phyloP scores from a whole-genome alignment of 1,140 invertebrate genomes.

The Colletes gigas region DNA sequence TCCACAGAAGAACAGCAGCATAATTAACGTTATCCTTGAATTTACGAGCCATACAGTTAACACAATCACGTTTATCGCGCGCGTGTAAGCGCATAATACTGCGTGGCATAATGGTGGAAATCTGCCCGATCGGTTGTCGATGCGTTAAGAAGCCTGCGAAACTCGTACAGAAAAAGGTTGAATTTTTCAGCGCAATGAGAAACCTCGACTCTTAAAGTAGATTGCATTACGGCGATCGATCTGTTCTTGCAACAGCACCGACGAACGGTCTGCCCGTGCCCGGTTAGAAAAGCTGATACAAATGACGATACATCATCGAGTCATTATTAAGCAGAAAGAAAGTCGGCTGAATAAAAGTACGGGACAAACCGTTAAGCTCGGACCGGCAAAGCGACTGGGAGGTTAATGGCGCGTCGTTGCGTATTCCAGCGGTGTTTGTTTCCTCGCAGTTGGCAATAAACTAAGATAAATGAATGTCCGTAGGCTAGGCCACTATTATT shows the following conservation, averaged over 20 bases:
- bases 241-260: neutral
- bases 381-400: slow-evolving; percentile 66
- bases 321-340: slow-evolving; percentile 51
- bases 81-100: too few species aligned
- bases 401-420: slow-evolving; percentile 77
- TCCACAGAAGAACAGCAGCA: too few species aligned
- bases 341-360: slow-evolving; percentile 47
- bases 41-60: too few species aligned
- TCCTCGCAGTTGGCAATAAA: slow-evolving; percentile 76
- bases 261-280: neutral
- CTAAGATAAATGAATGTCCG: slow-evolving; percentile 77
- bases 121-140: too few species aligned
- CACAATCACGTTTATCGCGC: too few species aligned
- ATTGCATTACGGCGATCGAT: neutral
- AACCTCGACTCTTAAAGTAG: neutral
- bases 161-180: neutral
- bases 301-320: slow-evolving; percentile 59
- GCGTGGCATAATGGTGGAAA: too few species aligned
- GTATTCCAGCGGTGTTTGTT: slow-evolving; percentile 77
- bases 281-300: slow-evolving; percentile 22
- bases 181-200: neutral
- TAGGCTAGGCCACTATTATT: slow-evolving; percentile 74
- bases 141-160: neutral
- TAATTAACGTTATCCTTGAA: too few species aligned
- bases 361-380: slow-evolving; percentile 59